A percentile compares a stretch with the other conserved stretches of the same genome.
Evolutionary conservation across 2,888 invertebrate genomes (phyloP).

Genomic region (Lithophane socia): DNA sequence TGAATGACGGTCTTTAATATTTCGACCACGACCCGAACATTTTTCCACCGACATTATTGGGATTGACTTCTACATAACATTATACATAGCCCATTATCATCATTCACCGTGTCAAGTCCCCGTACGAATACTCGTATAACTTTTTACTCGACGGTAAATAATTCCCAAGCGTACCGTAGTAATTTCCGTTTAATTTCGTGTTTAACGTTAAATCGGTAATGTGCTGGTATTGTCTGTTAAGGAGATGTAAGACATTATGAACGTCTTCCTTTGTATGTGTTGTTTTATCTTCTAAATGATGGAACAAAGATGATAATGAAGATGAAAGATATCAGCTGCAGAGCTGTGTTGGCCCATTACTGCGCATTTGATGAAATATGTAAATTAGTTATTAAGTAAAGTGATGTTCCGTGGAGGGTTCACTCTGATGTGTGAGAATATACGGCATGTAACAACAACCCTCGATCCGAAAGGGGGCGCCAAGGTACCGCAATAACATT

Average conservation of each 20-base stretch:
- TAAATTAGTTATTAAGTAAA: no score
- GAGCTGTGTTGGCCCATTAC: background rate
- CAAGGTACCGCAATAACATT: no score
- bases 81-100: background rate
- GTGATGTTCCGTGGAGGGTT: no score
- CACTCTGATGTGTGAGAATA: no score
- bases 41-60: background rate
- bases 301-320: conserved; percentile 11
- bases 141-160: conserved; percentile 41
- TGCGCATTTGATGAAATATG: background rate
- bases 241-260: conserved; percentile 3
- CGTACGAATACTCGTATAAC: conserved; percentile 3
- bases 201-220: conserved; percentile 33
- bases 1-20: background rate
- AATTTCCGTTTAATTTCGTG: conserved; percentile 58
- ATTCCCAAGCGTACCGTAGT: conserved; percentile 26
- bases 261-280: conserved; percentile 14
- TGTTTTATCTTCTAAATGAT: conserved; percentile 14
- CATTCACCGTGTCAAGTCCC: background rate
- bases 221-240: conserved; percentile 33
- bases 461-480: no score
- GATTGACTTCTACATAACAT: background rate
- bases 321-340: background rate
- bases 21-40: background rate
- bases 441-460: no score